Evolutionary conservation across 1,140 invertebrate species (phyloP), one percentile per base, ranked within the genome.

Genomic region (Onthophagus taurus): DNA sequence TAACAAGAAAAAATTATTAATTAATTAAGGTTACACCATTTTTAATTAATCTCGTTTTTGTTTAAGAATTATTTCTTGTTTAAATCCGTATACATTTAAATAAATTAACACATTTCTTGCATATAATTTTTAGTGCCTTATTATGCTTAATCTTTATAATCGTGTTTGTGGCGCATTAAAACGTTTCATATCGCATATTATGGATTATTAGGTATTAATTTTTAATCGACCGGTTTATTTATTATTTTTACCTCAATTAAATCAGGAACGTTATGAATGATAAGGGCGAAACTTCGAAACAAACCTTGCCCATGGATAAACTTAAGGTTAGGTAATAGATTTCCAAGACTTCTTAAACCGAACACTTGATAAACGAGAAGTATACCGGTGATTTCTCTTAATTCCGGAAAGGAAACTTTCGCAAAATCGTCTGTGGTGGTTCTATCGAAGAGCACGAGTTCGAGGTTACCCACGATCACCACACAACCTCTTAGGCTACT

Each of bases 281-380:
- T 77, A 12, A 97, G 66, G 7, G 91, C 87, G 64, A 88, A 94
- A 63, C 39, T 91, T 83, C 57, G 77, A 54, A 94, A 82, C 7
- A 95, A 68, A 31, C 75, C 73, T 50, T 85, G 76, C 19, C 95
- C 95, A 21, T 92, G 75, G 47, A 98, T 96, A 16, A 97, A 81
- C n/a, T 83, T 68, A 54, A 99, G 70, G 68, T 97, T 97, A 5
- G 95, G 95, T 65, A 99, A 97, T 17, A 98, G 68, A 49, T 79
- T 71, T 7, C 78, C 76, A 16, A 99, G 67, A 34, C 83, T 85
- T 26, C 70, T 72, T 12, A 98, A 66, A 26, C 84, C 83, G 50
- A 74, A 74, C 9, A 89, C 79, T 49, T 87, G 76, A 59, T 77
- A 86, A 2, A 90, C 52, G 9, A 89, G 54, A 31, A 90, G 62